phyloP scores from a whole-genome alignment of 2,113 vertebrate genomes.

The Actenoides hombroni region DNA sequence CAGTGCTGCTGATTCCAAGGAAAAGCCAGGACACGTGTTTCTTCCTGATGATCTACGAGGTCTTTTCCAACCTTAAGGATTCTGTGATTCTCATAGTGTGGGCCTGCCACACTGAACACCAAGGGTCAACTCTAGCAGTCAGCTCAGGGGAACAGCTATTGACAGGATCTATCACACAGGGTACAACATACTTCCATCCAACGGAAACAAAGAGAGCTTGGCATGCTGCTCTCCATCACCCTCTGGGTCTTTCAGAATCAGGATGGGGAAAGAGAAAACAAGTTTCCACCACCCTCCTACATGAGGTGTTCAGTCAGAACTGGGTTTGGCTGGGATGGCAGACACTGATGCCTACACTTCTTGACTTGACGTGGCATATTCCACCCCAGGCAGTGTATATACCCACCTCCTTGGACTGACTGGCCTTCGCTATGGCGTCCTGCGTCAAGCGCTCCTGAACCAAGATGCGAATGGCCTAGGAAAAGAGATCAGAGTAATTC shows the following conservation, averaged over 20 bases:
- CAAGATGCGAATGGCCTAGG: slow-evolving; percentile 93
- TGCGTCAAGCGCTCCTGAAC: slow-evolving; percentile 92
- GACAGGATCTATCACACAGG: neutral
- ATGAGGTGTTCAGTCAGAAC: neutral
- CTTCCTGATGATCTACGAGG: neutral
- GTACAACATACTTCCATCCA: accelerated
- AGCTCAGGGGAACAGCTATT: neutral
- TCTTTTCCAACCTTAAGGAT: no score
- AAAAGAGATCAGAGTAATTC: neutral
- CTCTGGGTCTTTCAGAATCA: neutral
- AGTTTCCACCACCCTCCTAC: neutral
- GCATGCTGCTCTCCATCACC: neutral
- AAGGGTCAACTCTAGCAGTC: neutral
- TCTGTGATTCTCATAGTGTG: neutral
- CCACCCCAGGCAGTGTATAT: accelerated
- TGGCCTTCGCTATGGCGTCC: slow-evolving; percentile 90
- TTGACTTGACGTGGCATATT: accelerated
- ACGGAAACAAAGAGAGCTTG: neutral
- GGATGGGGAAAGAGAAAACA: neutral
- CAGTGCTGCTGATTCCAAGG: accelerated
- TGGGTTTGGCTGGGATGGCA: neutral
- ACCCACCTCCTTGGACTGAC: slow-evolving; percentile 88
- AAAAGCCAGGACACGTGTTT: neutral
- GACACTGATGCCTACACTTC: accelerated
- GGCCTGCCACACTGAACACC: neutral